Percentiles rank a stretch among this genome's conserved stretches.
These are phyloP conservation scores for Pterostichus niger DNA, from an alignment of 2,888 invertebrate species.

Conservation along the genomic window DNA sequence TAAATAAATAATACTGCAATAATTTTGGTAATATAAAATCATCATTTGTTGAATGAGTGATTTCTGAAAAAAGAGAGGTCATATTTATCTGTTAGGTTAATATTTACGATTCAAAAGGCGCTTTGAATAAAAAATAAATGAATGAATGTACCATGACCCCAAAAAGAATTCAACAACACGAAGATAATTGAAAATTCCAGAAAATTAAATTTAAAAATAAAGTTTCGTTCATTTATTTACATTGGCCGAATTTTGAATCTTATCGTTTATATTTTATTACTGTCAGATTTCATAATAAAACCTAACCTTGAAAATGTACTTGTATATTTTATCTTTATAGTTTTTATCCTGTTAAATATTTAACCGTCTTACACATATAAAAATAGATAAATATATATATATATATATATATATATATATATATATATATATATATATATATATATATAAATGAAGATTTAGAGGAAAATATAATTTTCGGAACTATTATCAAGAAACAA, in stretches of 20 bases:
- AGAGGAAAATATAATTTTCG: too few relatives aligned
- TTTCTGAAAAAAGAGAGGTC: conserved; percentile 19
- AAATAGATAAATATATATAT: too few relatives aligned
- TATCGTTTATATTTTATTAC: background rate
- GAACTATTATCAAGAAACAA: too few relatives aligned
- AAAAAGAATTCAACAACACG: conserved; percentile 3
- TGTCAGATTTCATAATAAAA: conserved; percentile 4
- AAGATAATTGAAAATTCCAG: conserved; percentile 35
- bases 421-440: too few relatives aligned
- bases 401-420: too few relatives aligned
- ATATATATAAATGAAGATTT: background rate
- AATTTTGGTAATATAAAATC: too few relatives aligned
- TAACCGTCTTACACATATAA: background rate
- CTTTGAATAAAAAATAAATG: background rate
- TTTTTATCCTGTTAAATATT: conserved; percentile 29
- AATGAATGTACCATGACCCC: conserved; percentile 1
- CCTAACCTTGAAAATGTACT: conserved; percentile 18
- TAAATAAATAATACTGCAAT: too few relatives aligned
- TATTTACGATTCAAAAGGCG: background rate
- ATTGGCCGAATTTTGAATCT: background rate
- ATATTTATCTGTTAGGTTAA: conserved; percentile 16
- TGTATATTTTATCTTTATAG: conserved; percentile 14
- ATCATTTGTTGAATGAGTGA: background rate
- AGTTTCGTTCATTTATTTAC: conserved; percentile 7
- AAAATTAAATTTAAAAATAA: conserved; percentile 21